Evolutionary conservation across 1,140 invertebrate genomes (phyloP).

Genomic region (Drosophila simulans): DNA sequence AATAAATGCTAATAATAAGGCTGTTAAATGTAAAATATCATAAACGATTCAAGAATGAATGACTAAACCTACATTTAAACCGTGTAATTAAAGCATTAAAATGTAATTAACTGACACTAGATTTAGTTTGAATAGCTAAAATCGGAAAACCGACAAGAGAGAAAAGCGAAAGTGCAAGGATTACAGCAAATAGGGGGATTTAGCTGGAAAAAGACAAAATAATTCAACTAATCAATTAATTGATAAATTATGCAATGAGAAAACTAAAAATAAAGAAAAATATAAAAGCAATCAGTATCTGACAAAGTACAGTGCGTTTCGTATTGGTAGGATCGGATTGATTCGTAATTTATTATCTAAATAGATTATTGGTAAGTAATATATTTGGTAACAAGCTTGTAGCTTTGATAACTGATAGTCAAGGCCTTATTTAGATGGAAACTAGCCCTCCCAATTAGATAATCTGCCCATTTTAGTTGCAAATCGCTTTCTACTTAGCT

Average conservation of each 20-base stretch:
- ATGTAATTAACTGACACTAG: slow-evolving; percentile 76
- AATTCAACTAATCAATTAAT: slow-evolving; percentile 70
- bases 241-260: slow-evolving; percentile 72
- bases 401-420: neutral
- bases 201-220: slow-evolving; percentile 38
- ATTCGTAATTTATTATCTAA: neutral
- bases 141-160: slow-evolving; percentile 2
- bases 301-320: neutral
- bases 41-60: slow-evolving; percentile 65
- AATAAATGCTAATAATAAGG: slow-evolving; percentile 83
- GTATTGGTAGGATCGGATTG: neutral
- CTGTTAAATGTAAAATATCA: slow-evolving; percentile 84
- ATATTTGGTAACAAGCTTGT: neutral
- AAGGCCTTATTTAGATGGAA: neutral
- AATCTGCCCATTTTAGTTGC: slow-evolving; percentile 2
- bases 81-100: slow-evolving; percentile 77
- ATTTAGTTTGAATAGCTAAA: slow-evolving; percentile 75
- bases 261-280: slow-evolving; percentile 67
- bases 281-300: slow-evolving; percentile 42
- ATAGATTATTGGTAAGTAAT: neutral
- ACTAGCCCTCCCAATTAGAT: neutral
- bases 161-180: slow-evolving; percentile 46
- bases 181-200: slow-evolving; percentile 53
- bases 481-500: slow-evolving; percentile 6
- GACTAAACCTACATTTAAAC: slow-evolving; percentile 59